phyloP scores from a whole-genome alignment of 2,888 invertebrate genomes.

The Phymatocera aterrima region DNA sequence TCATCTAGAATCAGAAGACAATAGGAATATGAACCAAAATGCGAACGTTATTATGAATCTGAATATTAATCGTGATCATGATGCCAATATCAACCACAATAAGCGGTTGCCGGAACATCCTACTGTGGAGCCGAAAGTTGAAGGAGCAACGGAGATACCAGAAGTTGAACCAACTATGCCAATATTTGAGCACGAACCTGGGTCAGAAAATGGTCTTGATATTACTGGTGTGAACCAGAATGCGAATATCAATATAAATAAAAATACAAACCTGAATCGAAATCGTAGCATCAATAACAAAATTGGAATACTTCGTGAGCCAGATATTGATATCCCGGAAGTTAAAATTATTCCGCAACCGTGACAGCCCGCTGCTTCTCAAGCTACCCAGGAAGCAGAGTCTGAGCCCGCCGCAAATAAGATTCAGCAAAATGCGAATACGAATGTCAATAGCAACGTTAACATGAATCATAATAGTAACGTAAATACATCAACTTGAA shows the following conservation, averaged over 20 bases:
- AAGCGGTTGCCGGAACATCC: background rate
- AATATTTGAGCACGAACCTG: background rate
- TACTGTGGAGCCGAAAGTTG: background rate
- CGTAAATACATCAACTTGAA: background rate
- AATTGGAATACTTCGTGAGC: background rate
- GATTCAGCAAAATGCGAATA: background rate
- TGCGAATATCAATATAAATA: background rate
- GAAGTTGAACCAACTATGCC: slow-evolving; percentile 3
- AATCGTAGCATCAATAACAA: background rate
- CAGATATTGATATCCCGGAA: background rate
- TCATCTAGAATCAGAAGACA: background rate
- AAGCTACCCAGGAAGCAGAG: too few species aligned
- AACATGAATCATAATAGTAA: background rate
- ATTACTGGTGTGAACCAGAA: background rate
- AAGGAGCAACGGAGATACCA: background rate
- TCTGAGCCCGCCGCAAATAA: background rate
- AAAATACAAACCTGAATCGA: background rate
- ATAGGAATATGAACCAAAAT: background rate
- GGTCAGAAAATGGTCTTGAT: background rate
- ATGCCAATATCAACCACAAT: background rate
- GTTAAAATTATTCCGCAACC: background rate
- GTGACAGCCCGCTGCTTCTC: background rate
- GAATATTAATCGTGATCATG: background rate
- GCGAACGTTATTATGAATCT: background rate
- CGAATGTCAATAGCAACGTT: background rate